These are phyloP conservation scores for Python bivittatus DNA, from an alignment of 2,113 vertebrate genomes.

Conservation along the genomic window DNA sequence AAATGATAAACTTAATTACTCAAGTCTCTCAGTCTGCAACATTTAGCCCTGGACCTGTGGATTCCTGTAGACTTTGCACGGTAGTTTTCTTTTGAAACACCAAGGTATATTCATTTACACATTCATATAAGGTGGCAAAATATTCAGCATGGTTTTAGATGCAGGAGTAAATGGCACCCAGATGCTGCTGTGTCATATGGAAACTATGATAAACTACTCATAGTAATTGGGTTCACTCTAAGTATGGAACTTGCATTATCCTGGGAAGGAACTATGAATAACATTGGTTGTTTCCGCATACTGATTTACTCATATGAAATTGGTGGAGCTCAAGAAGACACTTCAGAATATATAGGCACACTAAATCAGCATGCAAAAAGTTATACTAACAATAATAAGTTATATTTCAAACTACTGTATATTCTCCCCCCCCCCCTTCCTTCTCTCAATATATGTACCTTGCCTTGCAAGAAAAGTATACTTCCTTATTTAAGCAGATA, in stretches of 20 bases:
- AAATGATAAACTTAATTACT: not conserved
- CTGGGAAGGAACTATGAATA: slow-evolving; percentile 17
- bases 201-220: slow-evolving; percentile 4
- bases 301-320: not conserved
- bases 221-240: slow-evolving; percentile 5
- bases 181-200: not conserved
- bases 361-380: slow-evolving; percentile 1
- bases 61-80: not conserved
- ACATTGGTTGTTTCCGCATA: not conserved
- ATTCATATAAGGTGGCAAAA: not conserved
- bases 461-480: not conserved
- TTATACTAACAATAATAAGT: not conserved
- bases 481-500: not conserved
- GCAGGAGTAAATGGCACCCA: not conserved
- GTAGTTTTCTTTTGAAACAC: not conserved
- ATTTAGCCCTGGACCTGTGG: not conserved
- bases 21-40: not conserved
- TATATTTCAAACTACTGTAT: not conserved
- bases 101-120: not conserved
- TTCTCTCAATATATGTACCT: not conserved
- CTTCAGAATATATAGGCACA: not conserved
- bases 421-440: too few relatives aligned
- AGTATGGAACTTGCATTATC: slow-evolving; percentile 5
- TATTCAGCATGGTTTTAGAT: not conserved
- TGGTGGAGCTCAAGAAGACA: not conserved